A percentile compares a stretch with the other conserved stretches of the same genome.
Evolutionary conservation across 2,888 invertebrate genomes (phyloP).

Genomic region (Oscheius sp.): DNA sequence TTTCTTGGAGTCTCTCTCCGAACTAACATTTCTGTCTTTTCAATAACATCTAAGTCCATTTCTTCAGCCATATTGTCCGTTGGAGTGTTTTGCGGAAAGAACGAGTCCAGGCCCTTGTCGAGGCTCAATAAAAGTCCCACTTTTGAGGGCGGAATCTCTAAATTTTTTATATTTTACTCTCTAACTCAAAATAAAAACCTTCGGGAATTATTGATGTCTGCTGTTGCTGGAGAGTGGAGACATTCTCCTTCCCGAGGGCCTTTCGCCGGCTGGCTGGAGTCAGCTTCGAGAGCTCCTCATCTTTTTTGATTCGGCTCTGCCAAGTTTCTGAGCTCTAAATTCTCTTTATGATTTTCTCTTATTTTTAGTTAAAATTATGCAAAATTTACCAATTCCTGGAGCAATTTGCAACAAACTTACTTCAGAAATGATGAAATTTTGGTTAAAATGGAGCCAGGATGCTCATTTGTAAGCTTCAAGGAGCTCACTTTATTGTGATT

Average conservation of each 20-base stretch:
- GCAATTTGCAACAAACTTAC: no score
- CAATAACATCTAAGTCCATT: conserved; percentile 26
- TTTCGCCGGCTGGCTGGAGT: neutral
- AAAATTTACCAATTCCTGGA: no score
- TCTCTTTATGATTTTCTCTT: no score
- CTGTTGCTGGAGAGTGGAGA: neutral
- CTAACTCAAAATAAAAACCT: no score
- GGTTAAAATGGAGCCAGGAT: no score
- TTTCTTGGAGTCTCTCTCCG: no score
- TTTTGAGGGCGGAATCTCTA: conserved; percentile 17
- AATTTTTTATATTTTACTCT: no score
- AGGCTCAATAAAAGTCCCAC: conserved; percentile 23
- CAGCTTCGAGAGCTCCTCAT: conserved; percentile 18
- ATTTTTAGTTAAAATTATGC: no score
- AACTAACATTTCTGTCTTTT: conserved; percentile 26
- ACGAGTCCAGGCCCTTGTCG: conserved; percentile 30
- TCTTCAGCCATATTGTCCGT: neutral
- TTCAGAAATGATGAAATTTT: no score
- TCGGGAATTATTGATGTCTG: neutral
- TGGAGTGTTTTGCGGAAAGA: conserved; percentile 10
- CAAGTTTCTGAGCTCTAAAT: conserved; percentile 46
- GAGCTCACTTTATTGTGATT: no score
- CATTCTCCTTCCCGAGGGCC: neutral
- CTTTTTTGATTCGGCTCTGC: conserved; percentile 36
- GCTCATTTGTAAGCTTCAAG: no score